Percentiles rank a stretch among this genome's conserved stretches.
Conservation (phyloP, 2,888 invertebrate genomes). For the Epinotia demarniana region DNA sequence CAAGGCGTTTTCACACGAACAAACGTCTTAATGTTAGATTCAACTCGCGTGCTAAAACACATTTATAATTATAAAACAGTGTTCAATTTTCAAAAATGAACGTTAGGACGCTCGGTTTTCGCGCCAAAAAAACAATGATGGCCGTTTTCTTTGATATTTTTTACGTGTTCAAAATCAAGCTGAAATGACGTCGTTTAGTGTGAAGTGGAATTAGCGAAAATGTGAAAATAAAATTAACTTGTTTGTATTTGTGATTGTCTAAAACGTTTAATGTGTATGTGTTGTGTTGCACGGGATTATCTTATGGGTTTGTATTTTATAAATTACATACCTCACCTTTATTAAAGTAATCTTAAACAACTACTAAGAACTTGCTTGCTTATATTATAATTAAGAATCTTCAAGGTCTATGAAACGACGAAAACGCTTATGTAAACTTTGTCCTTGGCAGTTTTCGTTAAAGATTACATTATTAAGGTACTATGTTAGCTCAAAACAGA, state of each 20-base stretch:
- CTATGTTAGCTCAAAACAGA: neutral
- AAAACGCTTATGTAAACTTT: neutral
- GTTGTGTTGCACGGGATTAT: conserved; percentile 35
- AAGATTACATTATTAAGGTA: neutral
- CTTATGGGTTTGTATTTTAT: conserved; percentile 40
- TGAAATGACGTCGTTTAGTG: conserved; percentile 75
- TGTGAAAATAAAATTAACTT: conserved; percentile 52
- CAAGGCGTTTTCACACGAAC: conserved; percentile 54
- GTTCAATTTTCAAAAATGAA: conserved; percentile 66
- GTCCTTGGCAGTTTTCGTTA: neutral
- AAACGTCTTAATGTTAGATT: conserved; percentile 58
- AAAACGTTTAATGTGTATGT: conserved; percentile 41
- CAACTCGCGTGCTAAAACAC: conserved; percentile 49
- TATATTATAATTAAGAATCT: neutral
- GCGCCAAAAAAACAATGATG: conserved; percentile 79
- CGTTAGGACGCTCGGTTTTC: conserved; percentile 64
- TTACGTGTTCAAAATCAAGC: conserved; percentile 80
- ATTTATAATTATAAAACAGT: conserved; percentile 44
- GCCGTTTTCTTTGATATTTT: conserved; percentile 69
- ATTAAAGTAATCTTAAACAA: neutral
- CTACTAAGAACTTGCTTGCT: neutral
- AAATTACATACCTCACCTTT: neutral
- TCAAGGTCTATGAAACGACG: neutral
- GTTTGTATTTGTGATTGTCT: conserved; percentile 42
- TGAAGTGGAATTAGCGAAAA: conserved; percentile 62